Evolutionary conservation across 1,140 invertebrate genomes (phyloP), one percentile per base, ranked within the genome.

Genomic region (Leptinotarsa lineolata): DNA sequence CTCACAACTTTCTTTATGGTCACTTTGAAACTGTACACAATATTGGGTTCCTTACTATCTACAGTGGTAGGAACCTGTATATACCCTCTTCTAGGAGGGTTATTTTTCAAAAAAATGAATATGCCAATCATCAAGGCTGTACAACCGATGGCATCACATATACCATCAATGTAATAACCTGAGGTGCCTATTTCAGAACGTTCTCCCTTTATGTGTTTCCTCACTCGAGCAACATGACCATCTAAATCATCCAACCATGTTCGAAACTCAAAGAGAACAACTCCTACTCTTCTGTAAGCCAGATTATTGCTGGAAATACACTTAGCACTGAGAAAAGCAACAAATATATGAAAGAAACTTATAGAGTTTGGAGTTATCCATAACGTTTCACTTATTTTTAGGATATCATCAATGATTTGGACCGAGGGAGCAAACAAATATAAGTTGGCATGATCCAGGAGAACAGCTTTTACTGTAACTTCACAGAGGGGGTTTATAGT

Each of bases 191-290:
- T 88, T 81, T 92, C 91, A 0, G 91, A 92, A 48, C 88, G 85
- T 81, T 93, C 91, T 0, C 92, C 92, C 58, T 88, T 86, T 4
- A 93, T 89, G 80, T 91, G 87, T 78, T 89, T 91, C 59, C 88
- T 86, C 20, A 88, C 88, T 70, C 93, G 87, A 1, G 92, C 92
- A 8, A 95, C 91, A 79, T 92, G 90, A 0, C 93, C 93, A 80
- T 95, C 93, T 66, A 94, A 80, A 80, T 93, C 92, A 79, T 95
- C 93, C 24, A 94, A 77, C 83, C 93, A 93, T 72, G 92, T 92
- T 70, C 93, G 85, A 8, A 93, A 82, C 85, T 93, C 90, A 81
- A 94, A 94, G 5, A 94, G 79, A 5, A 93, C 81, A 2, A 94
- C 89, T 1, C 91, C 93, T 0, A 93, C 68, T 16, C 92, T 86